These are phyloP conservation scores for Protonibea diacanthus DNA, from an alignment of 2,797 vertebrate genomes.

Conservation along the genomic window DNA sequence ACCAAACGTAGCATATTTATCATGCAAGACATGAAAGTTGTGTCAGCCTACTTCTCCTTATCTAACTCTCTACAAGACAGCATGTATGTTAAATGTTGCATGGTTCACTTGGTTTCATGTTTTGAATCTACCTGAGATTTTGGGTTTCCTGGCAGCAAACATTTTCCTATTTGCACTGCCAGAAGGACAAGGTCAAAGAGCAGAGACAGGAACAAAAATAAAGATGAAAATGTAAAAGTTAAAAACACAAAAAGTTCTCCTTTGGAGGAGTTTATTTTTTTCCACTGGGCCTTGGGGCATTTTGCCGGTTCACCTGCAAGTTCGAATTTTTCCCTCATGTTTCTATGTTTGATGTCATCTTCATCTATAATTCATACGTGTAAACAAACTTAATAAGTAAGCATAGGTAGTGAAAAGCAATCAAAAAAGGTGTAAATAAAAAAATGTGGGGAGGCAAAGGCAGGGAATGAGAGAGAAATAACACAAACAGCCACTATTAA, in stretches of 20 bases:
- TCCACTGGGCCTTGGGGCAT: background rate
- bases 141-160: too few relatives aligned
- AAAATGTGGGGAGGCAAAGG: background rate
- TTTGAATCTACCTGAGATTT: too few relatives aligned
- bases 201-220: background rate
- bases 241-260: background rate
- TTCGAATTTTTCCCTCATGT: slow-evolving; percentile 19
- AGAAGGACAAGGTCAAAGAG: slow-evolving; percentile 1
- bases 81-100: too few relatives aligned
- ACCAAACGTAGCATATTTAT: too few relatives aligned
- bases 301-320: slow-evolving; percentile 33
- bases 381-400: slow-evolving; percentile 45
- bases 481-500: slow-evolving; percentile 29
- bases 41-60: too few relatives aligned
- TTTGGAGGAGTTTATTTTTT: background rate
- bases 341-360: slow-evolving; percentile 18
- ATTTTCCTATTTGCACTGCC: background rate
- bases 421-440: slow-evolving; percentile 36
- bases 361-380: slow-evolving; percentile 45
- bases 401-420: background rate
- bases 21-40: too few relatives aligned
- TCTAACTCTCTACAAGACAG: too few relatives aligned
- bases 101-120: background rate
- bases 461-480: slow-evolving; percentile 22
- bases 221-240: background rate